These are phyloP conservation scores for Bombus terrestris DNA, from an alignment of 1,140 invertebrate genomes.

Conservation along the genomic window DNA sequence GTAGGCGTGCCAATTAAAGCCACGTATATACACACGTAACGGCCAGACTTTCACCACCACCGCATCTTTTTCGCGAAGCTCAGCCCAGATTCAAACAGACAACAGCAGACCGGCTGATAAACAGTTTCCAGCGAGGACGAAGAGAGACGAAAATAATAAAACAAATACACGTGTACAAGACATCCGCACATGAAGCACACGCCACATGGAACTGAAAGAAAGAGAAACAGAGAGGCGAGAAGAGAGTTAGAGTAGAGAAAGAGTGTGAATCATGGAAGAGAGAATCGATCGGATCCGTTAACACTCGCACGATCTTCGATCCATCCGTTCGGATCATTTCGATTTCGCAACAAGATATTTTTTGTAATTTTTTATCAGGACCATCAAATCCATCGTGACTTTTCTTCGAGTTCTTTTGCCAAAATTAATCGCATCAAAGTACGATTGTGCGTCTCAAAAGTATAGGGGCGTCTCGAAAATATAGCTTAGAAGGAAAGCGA, in stretches of 20 bases:
- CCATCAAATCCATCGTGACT: too few species aligned
- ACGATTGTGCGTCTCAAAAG: too few species aligned
- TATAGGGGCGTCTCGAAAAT: too few species aligned
- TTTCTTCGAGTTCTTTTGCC: too few species aligned
- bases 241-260: slow-evolving; percentile 26
- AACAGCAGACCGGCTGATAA: slow-evolving; percentile 54
- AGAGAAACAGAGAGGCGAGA: slow-evolving; percentile 57
- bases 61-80: slow-evolving; percentile 60
- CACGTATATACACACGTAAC: slow-evolving; percentile 7
- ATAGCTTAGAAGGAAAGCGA: too few species aligned
- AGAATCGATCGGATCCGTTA: neutral
- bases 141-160: slow-evolving; percentile 22
- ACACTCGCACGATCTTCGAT: slow-evolving; percentile 1
- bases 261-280: slow-evolving; percentile 7
- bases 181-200: slow-evolving; percentile 69
- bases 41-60: slow-evolving; percentile 29
- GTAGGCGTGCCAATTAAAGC: slow-evolving; percentile 28
- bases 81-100: slow-evolving; percentile 52
- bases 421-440: too few species aligned
- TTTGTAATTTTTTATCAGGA: accelerated
- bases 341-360: too few species aligned
- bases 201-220: slow-evolving; percentile 56
- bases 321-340: too few species aligned
- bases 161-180: slow-evolving; percentile 40
- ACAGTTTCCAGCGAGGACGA: slow-evolving; percentile 55